Evolutionary conservation across 2,797 vertebrate genomes (phyloP).

Genomic region (Gastrophryne carolinensis): DNA sequence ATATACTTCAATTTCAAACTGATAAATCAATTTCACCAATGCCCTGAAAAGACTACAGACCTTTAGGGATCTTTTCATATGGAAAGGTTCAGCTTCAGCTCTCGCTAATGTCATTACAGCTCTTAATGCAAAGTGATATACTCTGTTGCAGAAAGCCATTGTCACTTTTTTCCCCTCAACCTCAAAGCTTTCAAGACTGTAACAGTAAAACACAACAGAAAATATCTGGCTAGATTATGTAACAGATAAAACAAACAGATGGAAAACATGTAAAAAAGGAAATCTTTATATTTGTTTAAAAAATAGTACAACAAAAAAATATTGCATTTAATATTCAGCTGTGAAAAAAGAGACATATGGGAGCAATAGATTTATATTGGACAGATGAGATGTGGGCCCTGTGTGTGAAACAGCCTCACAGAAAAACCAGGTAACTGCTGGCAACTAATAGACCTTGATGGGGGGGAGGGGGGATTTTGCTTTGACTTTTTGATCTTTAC

Average conservation of each 20-base stretch:
- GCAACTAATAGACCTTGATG: no score
- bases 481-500: no score
- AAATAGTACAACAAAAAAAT: constrained; percentile 22
- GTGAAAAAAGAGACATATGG: no score
- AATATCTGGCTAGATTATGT: not conserved
- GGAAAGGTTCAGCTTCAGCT: constrained; percentile 57
- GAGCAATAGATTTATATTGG: no score
- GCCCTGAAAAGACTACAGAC: constrained; percentile 50
- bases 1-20: constrained; percentile 52
- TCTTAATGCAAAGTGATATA: constrained; percentile 56
- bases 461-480: no score
- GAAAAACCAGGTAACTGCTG: no score
- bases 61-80: constrained; percentile 54
- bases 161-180: constrained; percentile 33
- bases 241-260: not conserved
- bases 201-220: constrained; percentile 15
- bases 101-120: constrained; percentile 56
- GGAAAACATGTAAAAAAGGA: not conserved
- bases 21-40: constrained; percentile 53
- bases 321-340: not conserved
- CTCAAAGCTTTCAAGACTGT: constrained; percentile 42
- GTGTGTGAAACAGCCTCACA: no score
- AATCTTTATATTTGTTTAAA: constrained; percentile 1
- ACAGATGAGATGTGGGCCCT: no score
- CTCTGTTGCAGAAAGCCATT: constrained; percentile 45